phyloP scores from a whole-genome alignment of 1,140 invertebrate species.

The Chlorops oryzae region DNA sequence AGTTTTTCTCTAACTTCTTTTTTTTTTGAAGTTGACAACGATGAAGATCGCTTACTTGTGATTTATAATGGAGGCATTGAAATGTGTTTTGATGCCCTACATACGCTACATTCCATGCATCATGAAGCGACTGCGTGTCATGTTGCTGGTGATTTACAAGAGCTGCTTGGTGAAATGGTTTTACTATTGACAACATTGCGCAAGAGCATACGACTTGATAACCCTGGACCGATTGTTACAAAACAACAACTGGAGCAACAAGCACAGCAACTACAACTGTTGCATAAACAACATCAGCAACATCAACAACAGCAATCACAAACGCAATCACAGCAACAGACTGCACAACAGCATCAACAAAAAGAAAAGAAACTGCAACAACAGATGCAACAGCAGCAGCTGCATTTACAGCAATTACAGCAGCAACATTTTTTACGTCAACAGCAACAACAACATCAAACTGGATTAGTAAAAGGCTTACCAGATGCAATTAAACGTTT shows the following conservation, averaged over 20 bases:
- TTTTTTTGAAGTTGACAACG: conserved; percentile 59
- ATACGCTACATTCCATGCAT: conserved; percentile 87
- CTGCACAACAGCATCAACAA: conserved; percentile 34
- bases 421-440: conserved; percentile 37
- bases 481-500: conserved; percentile 76
- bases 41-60: conserved; percentile 81
- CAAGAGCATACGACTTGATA: conserved; percentile 30
- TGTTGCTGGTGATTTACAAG: conserved; percentile 73
- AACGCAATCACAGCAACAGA: conserved; percentile 31
- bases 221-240: conserved; percentile 33
- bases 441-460: conserved; percentile 39
- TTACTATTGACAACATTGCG: conserved; percentile 36
- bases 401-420: conserved; percentile 36
- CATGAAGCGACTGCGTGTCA: conserved; percentile 88
- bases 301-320: conserved; percentile 35
- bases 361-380: conserved; percentile 35
- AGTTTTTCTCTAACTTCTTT: conserved; percentile 3
- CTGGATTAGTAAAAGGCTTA: conserved; percentile 65
- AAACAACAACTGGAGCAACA: conserved; percentile 23
- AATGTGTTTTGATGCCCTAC: conserved; percentile 83
- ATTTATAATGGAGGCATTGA: conserved; percentile 82
- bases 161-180: conserved; percentile 66
- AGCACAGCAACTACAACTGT: conserved; percentile 29
- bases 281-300: conserved; percentile 32
- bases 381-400: conserved; percentile 31